Percentiles rank a stretch among this genome's conserved stretches.
Conservation (phyloP, 2,888 invertebrate species). For the Sphinx pinastri region DNA sequence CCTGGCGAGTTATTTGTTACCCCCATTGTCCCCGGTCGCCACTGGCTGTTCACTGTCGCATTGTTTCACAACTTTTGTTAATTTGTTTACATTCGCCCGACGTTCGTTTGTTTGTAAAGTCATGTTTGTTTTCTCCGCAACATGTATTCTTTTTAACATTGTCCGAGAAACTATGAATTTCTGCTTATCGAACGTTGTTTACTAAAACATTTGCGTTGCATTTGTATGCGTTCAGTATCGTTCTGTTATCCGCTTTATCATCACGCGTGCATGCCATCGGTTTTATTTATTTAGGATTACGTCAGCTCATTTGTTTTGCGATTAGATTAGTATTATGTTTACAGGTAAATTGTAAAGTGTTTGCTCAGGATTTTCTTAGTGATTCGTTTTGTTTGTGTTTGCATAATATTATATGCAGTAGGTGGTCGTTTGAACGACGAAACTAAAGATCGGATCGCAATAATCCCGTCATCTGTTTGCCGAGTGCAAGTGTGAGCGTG, state of each 20-base stretch:
- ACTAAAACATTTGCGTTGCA: slow-evolving; percentile 49
- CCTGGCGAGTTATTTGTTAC: slow-evolving; percentile 76
- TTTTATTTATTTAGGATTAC: slow-evolving; percentile 43
- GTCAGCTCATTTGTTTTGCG: slow-evolving; percentile 42
- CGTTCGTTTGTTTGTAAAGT: slow-evolving; percentile 69
- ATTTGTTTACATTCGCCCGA: slow-evolving; percentile 76
- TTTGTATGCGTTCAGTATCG: slow-evolving; percentile 43
- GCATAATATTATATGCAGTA: neutral
- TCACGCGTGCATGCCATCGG: slow-evolving; percentile 29
- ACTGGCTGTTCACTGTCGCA: slow-evolving; percentile 69
- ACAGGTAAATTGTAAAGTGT: slow-evolving; percentile 36
- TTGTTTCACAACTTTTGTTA: slow-evolving; percentile 78
- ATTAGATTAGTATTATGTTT: slow-evolving; percentile 46
- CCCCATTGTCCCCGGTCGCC: slow-evolving; percentile 64
- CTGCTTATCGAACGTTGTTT: slow-evolving; percentile 61
- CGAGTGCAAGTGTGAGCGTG: slow-evolving; percentile 28
- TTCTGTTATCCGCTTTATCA: slow-evolving; percentile 35
- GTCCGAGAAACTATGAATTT: slow-evolving; percentile 60
- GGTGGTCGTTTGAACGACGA: neutral
- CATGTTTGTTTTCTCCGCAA: slow-evolving; percentile 63
- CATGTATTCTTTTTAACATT: slow-evolving; percentile 61
- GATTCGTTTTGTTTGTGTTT: neutral
- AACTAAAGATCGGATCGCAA: neutral
- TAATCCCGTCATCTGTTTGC: slow-evolving; percentile 13
- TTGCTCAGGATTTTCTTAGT: slow-evolving; percentile 37